These are phyloP conservation scores for Echinarachnius parma DNA, from an alignment of 53 echinoderm and acorn worm species.

Conservation along the genomic window DNA sequence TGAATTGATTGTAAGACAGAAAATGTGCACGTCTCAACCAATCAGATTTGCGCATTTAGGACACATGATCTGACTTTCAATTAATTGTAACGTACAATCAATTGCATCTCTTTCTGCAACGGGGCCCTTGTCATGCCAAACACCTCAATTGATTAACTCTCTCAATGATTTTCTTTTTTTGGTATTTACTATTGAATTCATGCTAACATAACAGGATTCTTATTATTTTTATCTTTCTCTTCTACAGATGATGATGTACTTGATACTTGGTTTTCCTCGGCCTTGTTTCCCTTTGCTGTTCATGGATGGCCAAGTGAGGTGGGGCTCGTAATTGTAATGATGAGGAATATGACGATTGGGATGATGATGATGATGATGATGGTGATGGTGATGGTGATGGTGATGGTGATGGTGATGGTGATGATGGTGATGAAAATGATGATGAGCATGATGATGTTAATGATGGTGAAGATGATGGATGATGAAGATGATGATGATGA, in stretches of 20 bases:
- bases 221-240: background rate
- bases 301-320: conserved; percentile 86
- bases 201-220: background rate
- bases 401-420: background rate
- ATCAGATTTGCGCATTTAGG: too few relatives aligned
- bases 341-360: background rate
- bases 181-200: background rate
- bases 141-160: too few relatives aligned
- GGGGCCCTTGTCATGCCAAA: too few relatives aligned
- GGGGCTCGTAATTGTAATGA: background rate
- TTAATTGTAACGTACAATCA: too few relatives aligned
- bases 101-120: too few relatives aligned
- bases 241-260: conserved; percentile 83
- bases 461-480: background rate
- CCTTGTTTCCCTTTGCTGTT: conserved; percentile 78
- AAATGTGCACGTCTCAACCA: too few relatives aligned
- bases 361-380: background rate
- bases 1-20: too few relatives aligned
- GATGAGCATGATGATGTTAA: background rate
- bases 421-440: background rate
- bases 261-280: conserved; percentile 92
- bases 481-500: background rate
- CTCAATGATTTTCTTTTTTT: background rate
- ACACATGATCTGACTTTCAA: too few relatives aligned
- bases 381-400: background rate